Percentiles rank a stretch among this genome's conserved stretches.
Evolutionary conservation across 1,140 invertebrate species (phyloP).

Genomic region (Spodoptera frugiperda): DNA sequence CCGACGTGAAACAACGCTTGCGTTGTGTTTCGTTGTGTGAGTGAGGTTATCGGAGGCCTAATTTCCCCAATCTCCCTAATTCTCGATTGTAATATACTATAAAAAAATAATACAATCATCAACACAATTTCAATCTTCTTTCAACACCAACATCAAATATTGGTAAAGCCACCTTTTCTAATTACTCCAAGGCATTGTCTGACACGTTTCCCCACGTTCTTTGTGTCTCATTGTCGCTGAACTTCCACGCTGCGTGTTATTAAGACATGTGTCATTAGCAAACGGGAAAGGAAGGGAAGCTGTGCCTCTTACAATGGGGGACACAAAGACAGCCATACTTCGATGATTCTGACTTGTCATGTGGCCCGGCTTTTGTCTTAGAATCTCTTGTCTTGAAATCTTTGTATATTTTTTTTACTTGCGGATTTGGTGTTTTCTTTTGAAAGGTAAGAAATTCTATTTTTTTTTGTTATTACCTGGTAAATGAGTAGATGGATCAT

Average conservation of each 20-base stretch:
- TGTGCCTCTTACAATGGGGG: slow-evolving; percentile 19
- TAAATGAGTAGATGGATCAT: too few species aligned
- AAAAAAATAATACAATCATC: too few species aligned
- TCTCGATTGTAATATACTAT: too few species aligned
- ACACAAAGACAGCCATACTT: slow-evolving; percentile 43
- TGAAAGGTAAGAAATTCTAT: background rate
- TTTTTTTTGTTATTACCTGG: too few species aligned
- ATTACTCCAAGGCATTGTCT: background rate
- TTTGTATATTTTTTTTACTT: background rate
- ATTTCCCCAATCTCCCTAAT: too few species aligned
- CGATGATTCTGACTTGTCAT: slow-evolving; percentile 32
- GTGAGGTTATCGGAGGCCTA: too few species aligned
- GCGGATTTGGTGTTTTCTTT: background rate
- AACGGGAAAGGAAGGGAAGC: slow-evolving; percentile 1
- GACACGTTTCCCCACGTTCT: background rate
- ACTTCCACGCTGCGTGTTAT: background rate
- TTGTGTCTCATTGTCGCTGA: background rate
- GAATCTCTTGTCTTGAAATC: background rate
- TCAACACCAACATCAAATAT: too few species aligned
- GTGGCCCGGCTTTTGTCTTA: background rate
- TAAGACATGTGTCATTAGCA: slow-evolving; percentile 31
- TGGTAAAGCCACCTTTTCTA: too few species aligned
- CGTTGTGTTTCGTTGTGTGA: too few species aligned
- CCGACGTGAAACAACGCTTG: too few species aligned
- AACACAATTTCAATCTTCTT: too few species aligned